Percentiles rank a stretch among this genome's conserved stretches.
Evolutionary conservation across 2,797 vertebrate genomes (phyloP).

Genomic region (Chelon auratus): DNA sequence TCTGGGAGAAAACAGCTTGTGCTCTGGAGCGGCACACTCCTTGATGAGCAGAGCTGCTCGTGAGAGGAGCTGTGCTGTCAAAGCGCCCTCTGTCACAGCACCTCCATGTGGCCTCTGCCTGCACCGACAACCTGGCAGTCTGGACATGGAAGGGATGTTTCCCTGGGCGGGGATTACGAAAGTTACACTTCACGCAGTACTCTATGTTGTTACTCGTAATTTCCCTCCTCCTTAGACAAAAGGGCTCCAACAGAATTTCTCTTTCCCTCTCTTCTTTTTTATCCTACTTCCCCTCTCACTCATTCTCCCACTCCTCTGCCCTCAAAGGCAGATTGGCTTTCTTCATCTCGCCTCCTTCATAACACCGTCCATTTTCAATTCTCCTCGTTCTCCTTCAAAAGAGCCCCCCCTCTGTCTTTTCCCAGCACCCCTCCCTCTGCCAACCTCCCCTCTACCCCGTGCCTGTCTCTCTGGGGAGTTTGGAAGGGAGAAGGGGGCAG

Average conservation of each 20-base stretch:
- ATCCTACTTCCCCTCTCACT: conserved; percentile 33
- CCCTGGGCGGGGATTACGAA: conserved; percentile 63
- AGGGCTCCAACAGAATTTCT: conserved; percentile 35
- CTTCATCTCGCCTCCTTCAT: conserved; percentile 82
- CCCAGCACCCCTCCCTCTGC: conserved; percentile 23
- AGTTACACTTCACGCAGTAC: conserved; percentile 56
- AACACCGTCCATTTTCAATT: conserved; percentile 83
- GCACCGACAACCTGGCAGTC: conserved; percentile 55
- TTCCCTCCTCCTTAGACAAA: conserved; percentile 58
- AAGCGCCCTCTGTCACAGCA: conserved; percentile 76
- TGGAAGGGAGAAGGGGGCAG: conserved; percentile 78
- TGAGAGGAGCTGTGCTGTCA: conserved; percentile 61
- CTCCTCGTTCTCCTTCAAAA: conserved; percentile 83
- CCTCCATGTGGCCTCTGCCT: conserved; percentile 79
- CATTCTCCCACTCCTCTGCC: conserved; percentile 58
- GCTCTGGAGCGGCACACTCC: conserved; percentile 64
- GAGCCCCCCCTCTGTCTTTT: conserved; percentile 62
- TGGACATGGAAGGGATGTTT: conserved; percentile 29
- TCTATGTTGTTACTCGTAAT: conserved; percentile 64
- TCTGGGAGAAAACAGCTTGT: conserved; percentile 72
- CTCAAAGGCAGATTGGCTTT: conserved; percentile 81
- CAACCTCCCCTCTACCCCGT: conserved; percentile 30
- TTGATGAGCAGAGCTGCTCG: conserved; percentile 72
- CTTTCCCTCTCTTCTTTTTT: conserved; percentile 27
- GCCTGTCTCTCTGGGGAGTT: conserved; percentile 76